A percentile compares a stretch with the other conserved stretches of the same genome.
Evolutionary conservation across 1,140 invertebrate species (phyloP).

Genomic region (Brachionus rubens): DNA sequence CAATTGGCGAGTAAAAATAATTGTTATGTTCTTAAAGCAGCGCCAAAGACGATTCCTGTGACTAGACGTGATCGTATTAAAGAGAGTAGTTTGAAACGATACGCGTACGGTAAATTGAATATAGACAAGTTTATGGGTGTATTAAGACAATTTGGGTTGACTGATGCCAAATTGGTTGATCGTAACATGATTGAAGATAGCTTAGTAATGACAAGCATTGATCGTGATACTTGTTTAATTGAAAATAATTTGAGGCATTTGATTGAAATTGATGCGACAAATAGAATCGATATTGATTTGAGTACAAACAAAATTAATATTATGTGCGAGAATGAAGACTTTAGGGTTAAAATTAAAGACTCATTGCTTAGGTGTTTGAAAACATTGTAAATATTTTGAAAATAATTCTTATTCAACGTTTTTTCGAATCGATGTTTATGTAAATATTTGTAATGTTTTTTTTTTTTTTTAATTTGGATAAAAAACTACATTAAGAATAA

Average conservation of each 20-base stretch:
- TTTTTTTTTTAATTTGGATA: too few relatives aligned
- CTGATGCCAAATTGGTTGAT: slow-evolving; percentile 4
- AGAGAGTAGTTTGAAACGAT: slow-evolving; percentile 30
- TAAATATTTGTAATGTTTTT: too few relatives aligned
- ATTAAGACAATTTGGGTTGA: slow-evolving; percentile 22
- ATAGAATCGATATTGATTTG: slow-evolving; percentile 25
- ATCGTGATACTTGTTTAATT: not conserved
- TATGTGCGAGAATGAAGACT: slow-evolving; percentile 30
- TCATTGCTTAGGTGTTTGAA: slow-evolving; percentile 10
- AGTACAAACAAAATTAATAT: slow-evolving; percentile 11
- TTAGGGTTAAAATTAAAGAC: slow-evolving; percentile 38
- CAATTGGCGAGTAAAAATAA: slow-evolving; percentile 19
- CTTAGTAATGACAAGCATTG: not conserved
- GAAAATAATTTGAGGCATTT: not conserved
- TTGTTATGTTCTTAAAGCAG: slow-evolving; percentile 9
- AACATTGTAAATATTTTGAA: not conserved
- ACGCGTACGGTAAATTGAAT: slow-evolving; percentile 42
- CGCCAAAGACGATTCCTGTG: slow-evolving; percentile 25
- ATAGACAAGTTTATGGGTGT: slow-evolving; percentile 8
- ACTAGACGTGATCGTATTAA: slow-evolving; percentile 15
- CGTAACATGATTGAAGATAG: not conserved
- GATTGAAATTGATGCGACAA: not conserved
- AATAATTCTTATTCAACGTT: too few relatives aligned
- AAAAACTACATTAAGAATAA: too few relatives aligned
- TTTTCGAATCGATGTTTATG: too few relatives aligned